A percentile compares a stretch with the other conserved stretches of the same genome.
phyloP scores from a whole-genome alignment of 2,888 invertebrate species.

The Melanostoma mellinum region DNA sequence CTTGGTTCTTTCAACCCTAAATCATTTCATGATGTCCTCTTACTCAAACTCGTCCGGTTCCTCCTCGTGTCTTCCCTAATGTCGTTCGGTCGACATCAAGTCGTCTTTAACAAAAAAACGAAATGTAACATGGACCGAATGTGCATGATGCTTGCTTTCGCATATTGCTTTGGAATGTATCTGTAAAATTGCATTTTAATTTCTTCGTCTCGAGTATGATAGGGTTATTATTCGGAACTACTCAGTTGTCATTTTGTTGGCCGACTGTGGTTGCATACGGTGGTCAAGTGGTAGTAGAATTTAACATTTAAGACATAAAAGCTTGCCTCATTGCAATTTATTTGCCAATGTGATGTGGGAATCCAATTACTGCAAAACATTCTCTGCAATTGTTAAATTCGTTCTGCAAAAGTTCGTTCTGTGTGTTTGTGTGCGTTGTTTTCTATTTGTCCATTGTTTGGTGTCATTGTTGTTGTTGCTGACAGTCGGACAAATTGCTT shows the following conservation, averaged over 20 bases:
- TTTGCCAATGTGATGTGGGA: conserved; percentile 60
- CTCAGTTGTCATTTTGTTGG: conserved; percentile 39
- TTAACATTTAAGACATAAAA: conserved; percentile 22
- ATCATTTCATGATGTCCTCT: conserved; percentile 46
- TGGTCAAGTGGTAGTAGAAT: conserved; percentile 7
- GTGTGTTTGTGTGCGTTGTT: background rate
- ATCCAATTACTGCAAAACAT: conserved; percentile 70
- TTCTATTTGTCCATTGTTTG: conserved; percentile 36
- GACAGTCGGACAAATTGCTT: conserved; percentile 71
- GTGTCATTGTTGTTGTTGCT: conserved; percentile 60
- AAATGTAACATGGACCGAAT: conserved; percentile 37
- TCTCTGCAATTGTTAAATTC: conserved; percentile 72
- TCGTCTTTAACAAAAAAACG: background rate
- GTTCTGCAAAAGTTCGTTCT: conserved; percentile 57
- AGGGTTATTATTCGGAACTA: conserved; percentile 56
- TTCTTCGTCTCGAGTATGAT: conserved; percentile 58
- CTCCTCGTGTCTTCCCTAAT: background rate
- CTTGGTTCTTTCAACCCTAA: conserved; percentile 48
- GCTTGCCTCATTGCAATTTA: conserved; percentile 38
- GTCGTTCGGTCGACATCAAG: too few species aligned
- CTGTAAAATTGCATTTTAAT: conserved; percentile 69
- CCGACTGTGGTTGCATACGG: conserved; percentile 26
- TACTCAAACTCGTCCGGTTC: background rate
- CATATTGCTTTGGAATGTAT: conserved; percentile 53
- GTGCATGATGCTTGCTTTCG: conserved; percentile 28